Evolutionary conservation across 35 echinoderm and acorn worm genomes (phyloP), one percentile per base, ranked within the genome.

Genomic region (Patiria miniata): DNA sequence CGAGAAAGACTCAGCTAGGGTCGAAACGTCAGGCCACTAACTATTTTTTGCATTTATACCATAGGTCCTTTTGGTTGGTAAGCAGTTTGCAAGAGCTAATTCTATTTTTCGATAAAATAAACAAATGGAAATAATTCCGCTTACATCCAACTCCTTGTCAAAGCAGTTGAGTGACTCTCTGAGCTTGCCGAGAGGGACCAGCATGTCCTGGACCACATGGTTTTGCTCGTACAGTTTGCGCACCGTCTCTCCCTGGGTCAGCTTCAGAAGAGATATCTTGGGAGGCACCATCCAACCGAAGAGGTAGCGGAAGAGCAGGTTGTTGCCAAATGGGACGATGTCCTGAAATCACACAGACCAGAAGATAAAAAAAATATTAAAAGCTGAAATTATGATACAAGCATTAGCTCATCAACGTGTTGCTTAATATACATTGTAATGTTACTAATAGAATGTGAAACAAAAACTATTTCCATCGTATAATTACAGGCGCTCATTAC

Each of bases 281-380:
- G 95, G 95, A 23, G 95, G 95, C 7, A 92, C 85, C 92, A 94
- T 54, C 95, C 95, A 98, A 22, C 95, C 95, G 58, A 87, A 89
- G 7, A 91, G 65, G 40, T 98, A 98, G 10, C 95, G 84, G 86
- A 98, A 98, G 26, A 98, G 8, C 0, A 86, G 88, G 52, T 98
- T 76, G 89, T 98, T 98, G 29, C 95, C 95, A 79, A 98, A 98
- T 40, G 95, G 92, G 58, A 98, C 86, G 16, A 98, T 98, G 60
- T 98, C 95, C 95, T 98, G 85, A 8, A 61, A 55, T 1, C 54
- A 77, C 29, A 38, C 82, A 23, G n/a, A n/a, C n/a, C n/a, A n/a
- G n/a, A n/a, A 80, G 39, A 3, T 34, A 26, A 69, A 5, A 69
- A 69, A 30, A 34, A 8, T 73, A 32, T 73, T 19, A 61, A 61